Conservation (phyloP, 2,113 vertebrate genomes). For the Epinephelus fuscoguttatus region DNA sequence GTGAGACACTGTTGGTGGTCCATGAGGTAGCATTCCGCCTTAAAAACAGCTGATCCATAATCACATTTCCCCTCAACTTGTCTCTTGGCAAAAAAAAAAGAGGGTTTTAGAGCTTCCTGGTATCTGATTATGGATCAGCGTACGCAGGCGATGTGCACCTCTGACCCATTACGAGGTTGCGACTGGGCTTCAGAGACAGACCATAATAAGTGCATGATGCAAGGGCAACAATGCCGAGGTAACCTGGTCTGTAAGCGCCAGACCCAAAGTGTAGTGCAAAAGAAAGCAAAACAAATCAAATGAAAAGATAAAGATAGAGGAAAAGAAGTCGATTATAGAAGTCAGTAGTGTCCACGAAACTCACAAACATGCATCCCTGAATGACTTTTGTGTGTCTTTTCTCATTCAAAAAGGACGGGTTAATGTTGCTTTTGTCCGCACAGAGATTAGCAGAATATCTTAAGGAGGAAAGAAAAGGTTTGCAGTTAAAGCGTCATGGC, state of each 20-base stretch:
- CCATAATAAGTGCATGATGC: conserved; percentile 87
- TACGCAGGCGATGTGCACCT: conserved; percentile 63
- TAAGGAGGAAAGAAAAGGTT: conserved; percentile 78
- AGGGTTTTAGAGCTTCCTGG: conserved; percentile 36
- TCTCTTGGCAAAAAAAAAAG: conserved; percentile 67
- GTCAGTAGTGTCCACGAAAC: conserved; percentile 82
- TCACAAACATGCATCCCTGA: conserved; percentile 87
- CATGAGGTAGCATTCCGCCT: conserved; percentile 75
- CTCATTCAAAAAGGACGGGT: conserved; percentile 75
- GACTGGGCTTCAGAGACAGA: conserved; percentile 80
- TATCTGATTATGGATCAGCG: conserved; percentile 71
- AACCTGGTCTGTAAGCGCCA: conserved; percentile 84
- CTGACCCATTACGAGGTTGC: conserved; percentile 66
- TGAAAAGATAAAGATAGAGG: conserved; percentile 71
- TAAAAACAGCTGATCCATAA: conserved; percentile 67
- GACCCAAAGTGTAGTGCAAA: conserved; percentile 87
- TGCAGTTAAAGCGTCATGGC: conserved; percentile 82
- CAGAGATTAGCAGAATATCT: conserved; percentile 77
- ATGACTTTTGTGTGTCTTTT: conserved; percentile 83
- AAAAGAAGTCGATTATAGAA: conserved; percentile 75
- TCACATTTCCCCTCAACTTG: conserved; percentile 59
- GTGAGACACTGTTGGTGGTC: conserved; percentile 76
- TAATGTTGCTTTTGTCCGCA: conserved; percentile 77
- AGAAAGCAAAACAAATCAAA: conserved; percentile 82
- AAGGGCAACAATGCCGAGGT: conserved; percentile 86